Percentiles rank a stretch among this genome's conserved stretches.
Evolutionary conservation across 2,888 invertebrate genomes (phyloP).

Genomic region (Drosophila suboccidentalis): DNA sequence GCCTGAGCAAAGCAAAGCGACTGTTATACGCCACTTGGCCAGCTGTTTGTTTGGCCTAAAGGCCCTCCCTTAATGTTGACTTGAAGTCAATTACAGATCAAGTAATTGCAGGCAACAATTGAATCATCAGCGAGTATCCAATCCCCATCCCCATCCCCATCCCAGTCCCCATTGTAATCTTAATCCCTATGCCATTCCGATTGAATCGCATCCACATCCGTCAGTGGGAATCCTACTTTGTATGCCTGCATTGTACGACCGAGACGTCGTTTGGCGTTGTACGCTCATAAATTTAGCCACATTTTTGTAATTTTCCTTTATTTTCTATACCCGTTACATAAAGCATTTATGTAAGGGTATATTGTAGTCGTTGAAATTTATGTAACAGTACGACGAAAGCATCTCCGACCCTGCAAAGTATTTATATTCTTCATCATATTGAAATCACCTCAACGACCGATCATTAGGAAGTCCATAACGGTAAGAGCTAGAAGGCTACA

Average conservation of each 20-base stretch:
- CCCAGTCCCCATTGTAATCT: not conserved
- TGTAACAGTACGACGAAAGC: too few species aligned
- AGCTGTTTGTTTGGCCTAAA: slow-evolving; percentile 1
- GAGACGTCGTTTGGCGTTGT: slow-evolving; percentile 75
- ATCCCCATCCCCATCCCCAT: not conserved
- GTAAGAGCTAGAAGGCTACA: too few species aligned
- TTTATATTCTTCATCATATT: too few species aligned
- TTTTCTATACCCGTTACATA: slow-evolving; percentile 8
- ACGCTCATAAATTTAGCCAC: slow-evolving; percentile 72
- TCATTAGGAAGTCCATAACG: too few species aligned
- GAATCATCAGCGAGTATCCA: slow-evolving; percentile 2
- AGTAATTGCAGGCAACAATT: slow-evolving; percentile 17
- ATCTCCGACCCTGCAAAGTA: too few species aligned
- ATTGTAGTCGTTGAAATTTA: too few species aligned
- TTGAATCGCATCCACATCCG: slow-evolving; percentile 44
- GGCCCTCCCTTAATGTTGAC: not conserved
- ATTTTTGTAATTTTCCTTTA: slow-evolving; percentile 68
- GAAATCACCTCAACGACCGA: too few species aligned
- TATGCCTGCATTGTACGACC: slow-evolving; percentile 71
- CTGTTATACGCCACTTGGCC: slow-evolving; percentile 19
- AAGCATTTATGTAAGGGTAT: too few species aligned
- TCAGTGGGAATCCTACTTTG: slow-evolving; percentile 61
- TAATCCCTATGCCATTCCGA: not conserved
- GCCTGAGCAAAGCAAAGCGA: slow-evolving; percentile 24
- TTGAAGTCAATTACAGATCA: slow-evolving; percentile 15